Conservation (phyloP, 1,140 invertebrate genomes). For the Neodiprion fabricii region DNA sequence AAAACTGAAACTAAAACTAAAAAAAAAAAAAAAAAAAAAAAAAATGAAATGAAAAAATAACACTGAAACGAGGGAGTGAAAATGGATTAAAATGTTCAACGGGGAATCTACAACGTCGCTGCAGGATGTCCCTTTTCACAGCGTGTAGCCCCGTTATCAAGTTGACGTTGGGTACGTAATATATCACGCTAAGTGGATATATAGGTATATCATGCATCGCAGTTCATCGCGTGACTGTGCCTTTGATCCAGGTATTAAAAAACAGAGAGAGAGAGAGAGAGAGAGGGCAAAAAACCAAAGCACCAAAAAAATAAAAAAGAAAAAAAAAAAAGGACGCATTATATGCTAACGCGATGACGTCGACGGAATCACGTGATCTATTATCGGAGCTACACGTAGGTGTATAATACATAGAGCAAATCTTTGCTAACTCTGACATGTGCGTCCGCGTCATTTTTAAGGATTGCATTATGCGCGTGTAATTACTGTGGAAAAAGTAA, state of each 20-base stretch:
- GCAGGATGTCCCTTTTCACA: not conserved
- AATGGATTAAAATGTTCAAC: not conserved
- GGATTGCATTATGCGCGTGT: too few species aligned
- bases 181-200: not conserved
- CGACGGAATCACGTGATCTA: too few species aligned
- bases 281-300: slow-evolving; percentile 9
- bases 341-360: too few species aligned
- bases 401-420: too few species aligned
- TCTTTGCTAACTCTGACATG: too few species aligned
- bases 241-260: slow-evolving; percentile 16
- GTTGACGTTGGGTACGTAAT: slow-evolving; percentile 2
- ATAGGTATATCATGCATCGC: not conserved
- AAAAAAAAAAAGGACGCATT: not conserved
- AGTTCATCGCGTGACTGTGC: slow-evolving; percentile 2
- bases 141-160: not conserved
- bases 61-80: not conserved
- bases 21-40: not conserved
- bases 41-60: not conserved
- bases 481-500: too few species aligned
- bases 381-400: too few species aligned
- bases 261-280: slow-evolving; percentile 7
- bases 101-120: not conserved
- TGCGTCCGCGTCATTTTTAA: too few species aligned
- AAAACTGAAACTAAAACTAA: too few species aligned
- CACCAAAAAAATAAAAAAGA: not conserved